phyloP scores from a whole-genome alignment of 2,888 invertebrate genomes.

The Diarsia brunnea region DNA sequence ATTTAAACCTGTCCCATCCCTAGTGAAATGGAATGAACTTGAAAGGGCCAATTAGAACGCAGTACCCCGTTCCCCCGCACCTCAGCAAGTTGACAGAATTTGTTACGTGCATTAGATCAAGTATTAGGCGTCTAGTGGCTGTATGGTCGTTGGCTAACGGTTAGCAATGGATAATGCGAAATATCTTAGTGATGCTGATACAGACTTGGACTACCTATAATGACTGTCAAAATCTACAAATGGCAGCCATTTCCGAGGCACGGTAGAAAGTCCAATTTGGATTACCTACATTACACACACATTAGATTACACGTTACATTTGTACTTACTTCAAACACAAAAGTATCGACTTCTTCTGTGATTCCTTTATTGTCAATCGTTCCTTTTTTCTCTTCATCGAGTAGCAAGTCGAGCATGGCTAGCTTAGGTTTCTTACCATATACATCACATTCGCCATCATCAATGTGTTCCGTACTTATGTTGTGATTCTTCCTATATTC shows the following conservation, averaged over 20 bases:
- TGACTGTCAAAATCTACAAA: not conserved
- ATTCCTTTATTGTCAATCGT: constrained; percentile 91
- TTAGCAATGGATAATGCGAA: not conserved
- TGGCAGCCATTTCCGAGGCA: not conserved
- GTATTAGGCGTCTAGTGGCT: too few relatives aligned
- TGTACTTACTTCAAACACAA: constrained; percentile 92
- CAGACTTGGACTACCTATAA: not conserved
- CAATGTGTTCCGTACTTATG: constrained; percentile 26
- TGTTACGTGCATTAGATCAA: too few relatives aligned
- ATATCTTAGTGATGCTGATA: not conserved
- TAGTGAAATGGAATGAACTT: too few relatives aligned
- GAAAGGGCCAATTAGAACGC: too few relatives aligned
- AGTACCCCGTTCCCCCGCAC: too few relatives aligned
- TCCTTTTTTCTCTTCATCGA: constrained; percentile 90
- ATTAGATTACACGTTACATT: not conserved
- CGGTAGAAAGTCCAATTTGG: too few relatives aligned
- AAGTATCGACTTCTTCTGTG: constrained; percentile 93
- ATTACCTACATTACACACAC: not conserved
- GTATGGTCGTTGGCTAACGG: too few relatives aligned
- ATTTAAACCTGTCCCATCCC: too few relatives aligned
- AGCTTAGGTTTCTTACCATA: constrained; percentile 85
- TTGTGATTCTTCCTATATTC: constrained; percentile 56
- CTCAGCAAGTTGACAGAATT: too few relatives aligned
- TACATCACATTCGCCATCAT: constrained; percentile 55
- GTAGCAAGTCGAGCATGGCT: constrained; percentile 92